Evolutionary conservation across 1,140 invertebrate genomes (phyloP), one percentile per base, ranked within the genome.

Genomic region (Bicyclus anynana): DNA sequence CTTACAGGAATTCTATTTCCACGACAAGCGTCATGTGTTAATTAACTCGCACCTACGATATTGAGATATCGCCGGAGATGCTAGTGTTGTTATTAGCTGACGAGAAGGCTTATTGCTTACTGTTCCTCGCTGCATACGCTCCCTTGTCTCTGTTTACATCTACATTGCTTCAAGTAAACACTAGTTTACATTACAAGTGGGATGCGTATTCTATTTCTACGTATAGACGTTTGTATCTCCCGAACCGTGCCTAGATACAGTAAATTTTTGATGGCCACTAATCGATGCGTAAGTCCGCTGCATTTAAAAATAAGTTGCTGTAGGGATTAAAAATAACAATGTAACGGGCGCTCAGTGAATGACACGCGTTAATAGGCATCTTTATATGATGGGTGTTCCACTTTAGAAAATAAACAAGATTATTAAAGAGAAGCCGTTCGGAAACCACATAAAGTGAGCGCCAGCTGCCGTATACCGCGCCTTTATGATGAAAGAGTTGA

Each of bases 1-100:
- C 71, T 84, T 84, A 87, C 84, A 84, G 78, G 83, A 86, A 84
- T 86, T 87, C 84, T 87, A 87, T 87, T 88, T 88, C 80, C 75
- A 83, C 80, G 69, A 80, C 83, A 81, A 78, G 78, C 84, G 75
- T 87, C 82, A 87, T 77, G 85, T 86, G 83, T 86, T 88, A 88
- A 88, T 88, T 88, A 88, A 88, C 72, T 87, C 81, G 74, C 84
- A 86, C 83, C 85, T 88, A 84, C 79, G 73, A 75, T 88, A 88
- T 88, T 86, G 85, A 88, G 83, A 86, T 84, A 88, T 88, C 74
- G 69, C 72, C 70, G 67, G 71, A 81, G 80, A 84, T 83, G 82
- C 69, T 66, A 72, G 78, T 85, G 84, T 87, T 86, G 84, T 86
- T 84, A 87, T 86, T 87, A 86, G 82, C 74, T 71, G 76, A 74